Evolutionary conservation across 2,888 invertebrate genomes (phyloP), one percentile per base, ranked within the genome.

Genomic region (Kryphioiulus occultus): DNA sequence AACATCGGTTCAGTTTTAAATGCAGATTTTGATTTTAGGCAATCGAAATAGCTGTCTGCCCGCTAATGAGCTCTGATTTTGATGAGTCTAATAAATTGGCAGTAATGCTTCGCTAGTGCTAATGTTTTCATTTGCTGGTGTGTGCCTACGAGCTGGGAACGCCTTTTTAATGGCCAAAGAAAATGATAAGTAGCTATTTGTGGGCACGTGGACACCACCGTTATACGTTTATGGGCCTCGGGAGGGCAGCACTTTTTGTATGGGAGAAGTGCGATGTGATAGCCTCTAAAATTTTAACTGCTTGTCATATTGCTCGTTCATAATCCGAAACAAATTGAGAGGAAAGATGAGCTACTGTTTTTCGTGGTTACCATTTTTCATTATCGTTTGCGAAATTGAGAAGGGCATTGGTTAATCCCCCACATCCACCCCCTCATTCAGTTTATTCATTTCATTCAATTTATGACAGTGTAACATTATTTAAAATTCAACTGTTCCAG

Each of bases 121-220:
- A 84, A 84, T 84, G 84, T 84, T 84, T 68, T 84, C 35, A 84
- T 84, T 42, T 35, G 84, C 84, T 84, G 39, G 84, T 35, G 82
- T 82, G 84, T 35, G 32, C 35, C 39, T 32, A 32, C 22, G 22
- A 12, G 9, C n/a, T 22, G 84, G 35, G 35, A 35, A 19, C 42
- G 35, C 84, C 84, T 84, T 84, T 84, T 84, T 42, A 84, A 42
- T n/a, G 84, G 84, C 22, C 42, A 42, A 39, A 35, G 32, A 22
- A 39, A 84, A 84, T 12, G 82, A 82, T 84, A 84, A 42, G 35
- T 32, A 84, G 22, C 84, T 35, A 32, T 84, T 84, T 84, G 84
- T 35, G 84, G 32, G n/a, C 42, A 84, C 42, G 84, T 84, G 84
- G 84, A 84, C 84, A 84, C 84, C 84, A 84, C 84, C 35, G 42